Conservation (phyloP, 2,888 invertebrate genomes). For the Neelides folsomi region DNA sequence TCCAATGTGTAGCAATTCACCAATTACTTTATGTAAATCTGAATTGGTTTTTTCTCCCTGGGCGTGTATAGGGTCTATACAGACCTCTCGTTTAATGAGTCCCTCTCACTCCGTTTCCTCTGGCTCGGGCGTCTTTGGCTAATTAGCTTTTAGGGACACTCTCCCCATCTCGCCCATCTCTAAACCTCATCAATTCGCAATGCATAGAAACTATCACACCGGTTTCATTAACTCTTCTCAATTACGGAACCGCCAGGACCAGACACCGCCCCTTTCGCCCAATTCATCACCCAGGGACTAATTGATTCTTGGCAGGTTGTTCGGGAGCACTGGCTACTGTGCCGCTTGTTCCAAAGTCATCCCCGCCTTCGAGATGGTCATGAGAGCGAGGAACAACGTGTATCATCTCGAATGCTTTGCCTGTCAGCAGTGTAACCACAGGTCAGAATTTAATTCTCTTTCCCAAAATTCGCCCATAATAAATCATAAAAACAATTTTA, state of each 20-base stretch:
- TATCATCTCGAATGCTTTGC: constrained; percentile 97
- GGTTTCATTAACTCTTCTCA: too few species aligned
- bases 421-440: constrained; percentile 95
- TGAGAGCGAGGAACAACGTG: constrained; percentile 91
- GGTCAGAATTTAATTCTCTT: constrained; percentile 53
- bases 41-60: neutral
- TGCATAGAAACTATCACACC: too few species aligned
- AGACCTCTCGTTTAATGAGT: neutral
- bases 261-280: too few species aligned
- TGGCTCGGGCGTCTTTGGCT: too few species aligned
- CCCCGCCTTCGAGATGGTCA: constrained; percentile 98
- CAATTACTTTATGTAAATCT: constrained; percentile 33
- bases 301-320: constrained; percentile 49
- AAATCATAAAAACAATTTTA: too few species aligned
- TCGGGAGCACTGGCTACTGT: constrained; percentile 91
- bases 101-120: neutral
- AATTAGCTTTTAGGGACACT: too few species aligned
- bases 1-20: constrained; percentile 29
- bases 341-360: constrained; percentile 95
- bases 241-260: too few species aligned
- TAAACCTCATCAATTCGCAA: too few species aligned
- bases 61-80: neutral
- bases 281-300: too few species aligned
- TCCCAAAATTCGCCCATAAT: too few species aligned
- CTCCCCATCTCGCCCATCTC: too few species aligned